A percentile compares a stretch with the other conserved stretches of the same genome.
These are phyloP conservation scores for Araneus ventricosus DNA, from an alignment of 1,140 invertebrate genomes.

Conservation along the genomic window DNA sequence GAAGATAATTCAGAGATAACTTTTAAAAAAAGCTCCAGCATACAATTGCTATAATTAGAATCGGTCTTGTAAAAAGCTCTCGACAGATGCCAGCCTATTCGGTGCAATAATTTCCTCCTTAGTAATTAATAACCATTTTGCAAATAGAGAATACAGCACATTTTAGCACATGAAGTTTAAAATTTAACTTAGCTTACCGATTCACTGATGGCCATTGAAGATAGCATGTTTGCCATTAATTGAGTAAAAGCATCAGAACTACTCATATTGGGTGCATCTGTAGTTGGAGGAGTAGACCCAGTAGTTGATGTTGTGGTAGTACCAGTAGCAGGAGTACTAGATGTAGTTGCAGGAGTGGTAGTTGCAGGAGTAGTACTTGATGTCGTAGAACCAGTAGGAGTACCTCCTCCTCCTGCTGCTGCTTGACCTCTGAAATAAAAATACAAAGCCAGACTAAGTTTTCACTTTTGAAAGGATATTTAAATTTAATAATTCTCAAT, in stretches of 20 bases:
- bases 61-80: no score
- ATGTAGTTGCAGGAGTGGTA: slow-evolving; percentile 16
- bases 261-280: slow-evolving; percentile 77
- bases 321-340: slow-evolving; percentile 29
- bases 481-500: no score
- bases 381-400: slow-evolving; percentile 14
- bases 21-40: no score
- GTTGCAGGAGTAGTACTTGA: not conserved
- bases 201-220: slow-evolving; percentile 63
- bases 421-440: not conserved
- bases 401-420: not conserved
- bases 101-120: no score
- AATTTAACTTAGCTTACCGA: not conserved
- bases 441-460: no score
- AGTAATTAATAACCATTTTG: no score
- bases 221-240: slow-evolving; percentile 94
- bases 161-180: not conserved
- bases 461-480: no score
- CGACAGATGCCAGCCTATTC: no score
- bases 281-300: slow-evolving; percentile 38
- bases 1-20: no score
- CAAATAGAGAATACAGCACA: not conserved
- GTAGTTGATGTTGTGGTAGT: slow-evolving; percentile 34
- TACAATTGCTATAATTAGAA: no score
- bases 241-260: slow-evolving; percentile 69